Evolutionary conservation across 1,140 invertebrate species (phyloP).

Genomic region (Planococcus citri): DNA sequence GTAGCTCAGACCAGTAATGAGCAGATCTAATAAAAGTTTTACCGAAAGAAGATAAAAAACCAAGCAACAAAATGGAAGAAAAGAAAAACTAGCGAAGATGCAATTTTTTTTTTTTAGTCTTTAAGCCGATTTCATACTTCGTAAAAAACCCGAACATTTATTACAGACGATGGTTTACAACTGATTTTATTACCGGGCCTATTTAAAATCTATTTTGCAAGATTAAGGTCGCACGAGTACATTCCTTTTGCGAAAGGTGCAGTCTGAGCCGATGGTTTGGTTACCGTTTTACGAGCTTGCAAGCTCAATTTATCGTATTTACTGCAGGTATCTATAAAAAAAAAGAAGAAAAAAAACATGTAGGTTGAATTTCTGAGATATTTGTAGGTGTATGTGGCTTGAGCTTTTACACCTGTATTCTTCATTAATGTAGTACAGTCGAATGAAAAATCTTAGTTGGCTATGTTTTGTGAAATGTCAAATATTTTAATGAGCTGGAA

Average conservation of each 20-base stretch:
- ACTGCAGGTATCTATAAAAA: too few species aligned
- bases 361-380: too few species aligned
- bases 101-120: constrained; percentile 14
- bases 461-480: too few species aligned
- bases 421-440: too few species aligned
- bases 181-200: constrained; percentile 9
- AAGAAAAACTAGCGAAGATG: constrained; percentile 4
- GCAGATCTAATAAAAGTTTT: constrained; percentile 31
- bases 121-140: constrained; percentile 19
- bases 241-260: not conserved
- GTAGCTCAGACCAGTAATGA: constrained; percentile 30
- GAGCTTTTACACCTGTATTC: too few species aligned
- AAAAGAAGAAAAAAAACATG: too few species aligned
- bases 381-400: too few species aligned
- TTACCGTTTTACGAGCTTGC: not conserved
- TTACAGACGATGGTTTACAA: constrained; percentile 17
- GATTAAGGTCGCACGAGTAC: not conserved
- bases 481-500: too few species aligned
- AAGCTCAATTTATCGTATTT: too few species aligned
- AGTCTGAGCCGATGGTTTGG: too few species aligned
- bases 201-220: constrained; percentile 9
- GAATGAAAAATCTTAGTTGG: too few species aligned
- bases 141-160: constrained; percentile 11
- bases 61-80: constrained; percentile 14
- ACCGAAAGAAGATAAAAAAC: constrained; percentile 25